A percentile compares a stretch with the other conserved stretches of the same genome.
Conservation (phyloP, 2,888 invertebrate species). For the Fabriciana adippe region DNA sequence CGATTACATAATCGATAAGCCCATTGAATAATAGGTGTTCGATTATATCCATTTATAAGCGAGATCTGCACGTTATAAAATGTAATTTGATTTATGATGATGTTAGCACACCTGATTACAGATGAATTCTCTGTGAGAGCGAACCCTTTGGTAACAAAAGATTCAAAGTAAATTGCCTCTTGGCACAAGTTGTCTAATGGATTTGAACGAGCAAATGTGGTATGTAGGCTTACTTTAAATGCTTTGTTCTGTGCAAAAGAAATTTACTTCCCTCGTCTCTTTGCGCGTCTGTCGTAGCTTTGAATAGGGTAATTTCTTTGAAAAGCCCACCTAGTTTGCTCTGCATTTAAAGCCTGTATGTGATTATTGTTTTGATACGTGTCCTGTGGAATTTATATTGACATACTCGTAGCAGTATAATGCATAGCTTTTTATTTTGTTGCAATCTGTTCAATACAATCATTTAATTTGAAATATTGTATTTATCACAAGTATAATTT, state of each 20-base stretch:
- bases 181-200: slow-evolving; percentile 69
- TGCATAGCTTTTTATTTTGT: neutral
- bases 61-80: slow-evolving; percentile 7
- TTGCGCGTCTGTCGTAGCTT: slow-evolving; percentile 64
- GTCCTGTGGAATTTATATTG: neutral
- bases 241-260: slow-evolving; percentile 75
- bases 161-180: slow-evolving; percentile 73
- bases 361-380: slow-evolving; percentile 21
- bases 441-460: neutral
- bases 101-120: slow-evolving; percentile 65
- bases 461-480: no score
- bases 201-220: slow-evolving; percentile 73
- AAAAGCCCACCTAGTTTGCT: slow-evolving; percentile 46
- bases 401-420: neutral
- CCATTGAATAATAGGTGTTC: slow-evolving; percentile 5
- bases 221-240: slow-evolving; percentile 67
- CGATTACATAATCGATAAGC: slow-evolving; percentile 8
- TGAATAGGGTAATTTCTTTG: slow-evolving; percentile 68
- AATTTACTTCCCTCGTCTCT: slow-evolving; percentile 66
- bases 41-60: slow-evolving; percentile 7
- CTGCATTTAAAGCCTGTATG: slow-evolving; percentile 19
- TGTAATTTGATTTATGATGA: slow-evolving; percentile 63
- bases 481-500: no score
- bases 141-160: slow-evolving; percentile 70
- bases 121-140: slow-evolving; percentile 60